A percentile compares a stretch with the other conserved stretches of the same genome.
phyloP scores from a whole-genome alignment of 2,888 invertebrate species.

The Cloeon dipterum region DNA sequence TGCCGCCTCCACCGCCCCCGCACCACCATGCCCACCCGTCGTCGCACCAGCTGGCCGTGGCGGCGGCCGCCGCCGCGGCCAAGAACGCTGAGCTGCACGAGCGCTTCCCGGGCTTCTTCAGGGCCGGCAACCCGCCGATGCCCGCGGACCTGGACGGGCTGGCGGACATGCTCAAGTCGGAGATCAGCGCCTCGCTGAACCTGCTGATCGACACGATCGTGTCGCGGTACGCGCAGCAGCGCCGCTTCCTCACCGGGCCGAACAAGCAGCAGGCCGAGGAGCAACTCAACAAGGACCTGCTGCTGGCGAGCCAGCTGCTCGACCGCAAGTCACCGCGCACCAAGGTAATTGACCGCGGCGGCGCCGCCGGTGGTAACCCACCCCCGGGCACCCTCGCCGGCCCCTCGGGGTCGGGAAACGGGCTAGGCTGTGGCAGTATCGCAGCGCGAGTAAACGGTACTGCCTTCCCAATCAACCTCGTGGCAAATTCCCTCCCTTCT shows the following conservation, averaged over 20 bases:
- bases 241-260: conserved; percentile 41
- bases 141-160: conserved; percentile 68
- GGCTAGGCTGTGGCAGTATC: conserved; percentile 6
- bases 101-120: conserved; percentile 49
- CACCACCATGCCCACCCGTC: conserved; percentile 17
- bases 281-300: conserved; percentile 61
- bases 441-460: conserved; percentile 9
- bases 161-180: conserved; percentile 76
- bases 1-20: conserved; percentile 24
- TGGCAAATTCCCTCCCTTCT: neutral
- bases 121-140: conserved; percentile 30
- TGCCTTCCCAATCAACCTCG: conserved; percentile 19
- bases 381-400: conserved; percentile 2
- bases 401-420: conserved; percentile 3
- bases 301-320: conserved; percentile 57
- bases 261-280: conserved; percentile 47
- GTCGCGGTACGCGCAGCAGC: conserved; percentile 61
- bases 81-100: conserved; percentile 37
- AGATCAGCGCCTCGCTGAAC: conserved; percentile 63
- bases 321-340: conserved; percentile 67
- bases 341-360: conserved; percentile 42
- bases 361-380: no score
- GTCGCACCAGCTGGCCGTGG: conserved; percentile 13
- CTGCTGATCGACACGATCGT: conserved; percentile 74
- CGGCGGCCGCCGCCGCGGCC: conserved; percentile 14